Evolutionary conservation across 1,140 invertebrate species (phyloP), one percentile per base, ranked within the genome.

Genomic region (Hypsibius dujardini): DNA sequence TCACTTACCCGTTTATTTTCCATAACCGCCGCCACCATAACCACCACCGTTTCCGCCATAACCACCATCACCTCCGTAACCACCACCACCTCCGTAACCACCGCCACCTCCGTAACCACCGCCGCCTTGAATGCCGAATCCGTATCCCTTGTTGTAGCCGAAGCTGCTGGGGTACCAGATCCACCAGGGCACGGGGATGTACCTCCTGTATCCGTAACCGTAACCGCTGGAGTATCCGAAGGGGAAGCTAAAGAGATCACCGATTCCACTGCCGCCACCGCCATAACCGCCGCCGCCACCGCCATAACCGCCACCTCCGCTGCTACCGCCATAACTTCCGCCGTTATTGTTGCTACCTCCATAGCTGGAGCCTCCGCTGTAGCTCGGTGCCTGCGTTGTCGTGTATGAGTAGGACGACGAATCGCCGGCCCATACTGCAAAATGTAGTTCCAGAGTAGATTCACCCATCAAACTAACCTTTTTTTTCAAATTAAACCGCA

Each of bases 181-280:
- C 62, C 62, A 67, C 62, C 62, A 67, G 62, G 62, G 62, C 12
- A 67, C 62, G 62, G 62, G 62, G 62, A 67, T 67, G 62, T 67
- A 67, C 62, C 62, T 67, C 45, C 62, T 67, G 62, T 67, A 67
- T 7, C 62, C 62, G 62, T 67, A 67, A 15, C 62, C 62, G 42
- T 67, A 67, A 45, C 62, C 62, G 62, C 62, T 67, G 62, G 62
- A 67, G 62, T 67, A 67, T 15, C 62, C 62, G 62, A 67, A 67
- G 62, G 62, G 62, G 62, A 67, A 67, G 62, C 62, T 67, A 45
- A 67, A 67, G 3, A 67, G 62, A 67, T 67, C 62, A 42, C 62
- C 62, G 62, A 15, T 15, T 12, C 62, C 62, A 45, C 62, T 42
- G 42, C 62, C 62, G 42, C 12, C 42, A 42, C 62, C 62, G 62